These are phyloP conservation scores for Lepas anatifera DNA, from an alignment of 2,888 invertebrate genomes.

Conservation along the genomic window DNA sequence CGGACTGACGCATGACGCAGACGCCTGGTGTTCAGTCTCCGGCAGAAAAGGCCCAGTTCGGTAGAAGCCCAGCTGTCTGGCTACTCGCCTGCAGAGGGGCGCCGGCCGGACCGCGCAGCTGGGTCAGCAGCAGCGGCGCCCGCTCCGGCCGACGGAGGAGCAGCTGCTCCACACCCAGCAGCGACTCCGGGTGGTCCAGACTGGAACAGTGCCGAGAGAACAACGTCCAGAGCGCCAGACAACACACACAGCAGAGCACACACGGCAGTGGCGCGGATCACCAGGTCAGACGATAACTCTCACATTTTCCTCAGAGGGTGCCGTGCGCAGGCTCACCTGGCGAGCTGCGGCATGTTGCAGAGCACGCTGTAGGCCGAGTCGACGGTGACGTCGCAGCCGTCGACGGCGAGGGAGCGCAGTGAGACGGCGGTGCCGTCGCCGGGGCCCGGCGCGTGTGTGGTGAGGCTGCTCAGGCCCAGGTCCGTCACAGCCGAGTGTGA, in stretches of 20 bases:
- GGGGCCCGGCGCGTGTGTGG: not conserved
- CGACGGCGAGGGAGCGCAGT: not conserved
- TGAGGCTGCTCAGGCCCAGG: not conserved
- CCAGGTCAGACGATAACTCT: too few species aligned
- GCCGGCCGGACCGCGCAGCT: not conserved
- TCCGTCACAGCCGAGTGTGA: not conserved
- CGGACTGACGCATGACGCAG: too few species aligned
- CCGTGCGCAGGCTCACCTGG: not conserved
- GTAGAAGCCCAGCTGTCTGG: too few species aligned
- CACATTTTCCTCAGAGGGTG: too few species aligned
- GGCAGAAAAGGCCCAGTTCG: too few species aligned
- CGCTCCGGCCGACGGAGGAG: not conserved
- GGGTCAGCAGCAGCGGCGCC: not conserved
- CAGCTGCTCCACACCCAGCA: not conserved
- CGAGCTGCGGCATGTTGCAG: not conserved
- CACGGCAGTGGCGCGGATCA: too few species aligned
- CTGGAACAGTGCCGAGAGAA: not conserved
- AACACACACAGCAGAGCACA: too few species aligned
- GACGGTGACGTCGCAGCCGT: not conserved
- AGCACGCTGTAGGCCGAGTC: not conserved
- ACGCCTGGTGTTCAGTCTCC: too few species aligned
- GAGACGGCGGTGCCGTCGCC: not conserved
- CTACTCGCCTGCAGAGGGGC: not conserved
- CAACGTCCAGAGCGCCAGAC: too few species aligned
- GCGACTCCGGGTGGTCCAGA: not conserved